Evolutionary conservation across 2,113 vertebrate species (phyloP).

Genomic region (Myrmophylax atrothorax): DNA sequence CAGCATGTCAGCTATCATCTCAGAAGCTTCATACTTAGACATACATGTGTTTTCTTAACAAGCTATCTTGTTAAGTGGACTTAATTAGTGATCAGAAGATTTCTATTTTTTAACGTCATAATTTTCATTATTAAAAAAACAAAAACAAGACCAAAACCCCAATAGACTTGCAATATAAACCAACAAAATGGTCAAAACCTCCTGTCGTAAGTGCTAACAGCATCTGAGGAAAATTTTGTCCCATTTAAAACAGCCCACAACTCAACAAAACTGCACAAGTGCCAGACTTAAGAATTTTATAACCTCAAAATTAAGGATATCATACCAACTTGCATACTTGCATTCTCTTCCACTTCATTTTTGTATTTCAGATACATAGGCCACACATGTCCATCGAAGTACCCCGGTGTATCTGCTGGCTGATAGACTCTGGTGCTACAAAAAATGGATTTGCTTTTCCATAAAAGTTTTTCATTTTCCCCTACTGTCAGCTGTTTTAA

Average conservation of each 20-base stretch:
- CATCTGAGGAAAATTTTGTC: not conserved
- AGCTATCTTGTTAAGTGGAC: not conserved
- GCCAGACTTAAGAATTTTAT: not conserved
- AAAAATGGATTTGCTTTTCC: constrained; percentile 26
- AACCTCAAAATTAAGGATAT: constrained; percentile 1
- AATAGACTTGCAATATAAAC: not conserved
- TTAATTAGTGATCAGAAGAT: not conserved
- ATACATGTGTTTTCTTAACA: fast-evolving
- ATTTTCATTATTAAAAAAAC: not conserved
- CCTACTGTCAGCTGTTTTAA: not conserved
- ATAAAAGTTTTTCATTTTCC: not conserved
- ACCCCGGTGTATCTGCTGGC: constrained; percentile 89
- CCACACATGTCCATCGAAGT: constrained; percentile 93
- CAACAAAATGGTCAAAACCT: not conserved
- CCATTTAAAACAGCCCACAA: not conserved
- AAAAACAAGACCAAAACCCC: not conserved
- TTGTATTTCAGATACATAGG: constrained; percentile 92
- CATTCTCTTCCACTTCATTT: constrained; percentile 76
- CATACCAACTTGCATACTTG: constrained; percentile 77
- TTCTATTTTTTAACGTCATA: not conserved
- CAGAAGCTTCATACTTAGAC: not conserved
- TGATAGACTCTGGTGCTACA: constrained; percentile 84
- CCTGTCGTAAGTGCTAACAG: not conserved
- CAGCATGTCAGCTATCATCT: fast-evolving
- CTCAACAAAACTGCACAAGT: not conserved